phyloP scores from a whole-genome alignment of 1,140 invertebrate genomes.

The Drosophila littoralis region DNA sequence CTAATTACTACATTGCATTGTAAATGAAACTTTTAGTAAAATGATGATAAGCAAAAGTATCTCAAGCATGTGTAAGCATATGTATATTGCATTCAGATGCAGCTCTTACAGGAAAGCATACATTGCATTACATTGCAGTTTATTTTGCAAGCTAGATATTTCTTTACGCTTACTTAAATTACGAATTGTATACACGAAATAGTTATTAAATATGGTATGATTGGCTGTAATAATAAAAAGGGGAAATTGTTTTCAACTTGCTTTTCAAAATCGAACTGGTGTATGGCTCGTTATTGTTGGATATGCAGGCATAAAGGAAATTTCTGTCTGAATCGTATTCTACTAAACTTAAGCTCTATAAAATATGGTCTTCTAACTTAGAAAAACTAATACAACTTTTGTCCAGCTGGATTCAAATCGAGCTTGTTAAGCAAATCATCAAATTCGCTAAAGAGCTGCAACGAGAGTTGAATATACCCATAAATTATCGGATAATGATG shows the following conservation, averaged over 20 bases:
- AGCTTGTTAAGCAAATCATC: slow-evolving; percentile 78
- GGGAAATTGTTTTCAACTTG: slow-evolving; percentile 4
- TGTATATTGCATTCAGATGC: slow-evolving; percentile 20
- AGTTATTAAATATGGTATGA: slow-evolving; percentile 12
- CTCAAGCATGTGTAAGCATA: slow-evolving; percentile 48
- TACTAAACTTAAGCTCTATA: slow-evolving; percentile 32
- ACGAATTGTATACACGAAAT: neutral
- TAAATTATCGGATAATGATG: slow-evolving; percentile 17
- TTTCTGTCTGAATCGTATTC: slow-evolving; percentile 20
- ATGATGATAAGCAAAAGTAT: slow-evolving; percentile 46
- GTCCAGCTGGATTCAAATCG: slow-evolving; percentile 60
- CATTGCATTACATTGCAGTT: slow-evolving; percentile 42
- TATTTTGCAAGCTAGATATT: slow-evolving; percentile 72
- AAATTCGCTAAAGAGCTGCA: slow-evolving; percentile 79
- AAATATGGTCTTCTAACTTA: slow-evolving; percentile 34
- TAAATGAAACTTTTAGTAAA: slow-evolving; percentile 26
- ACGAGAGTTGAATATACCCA: slow-evolving; percentile 33
- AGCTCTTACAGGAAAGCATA: slow-evolving; percentile 50
- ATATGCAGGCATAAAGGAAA: neutral
- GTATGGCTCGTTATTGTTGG: neutral
- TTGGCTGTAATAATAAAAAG: neutral
- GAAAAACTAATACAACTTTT: slow-evolving; percentile 67
- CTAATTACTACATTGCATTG: slow-evolving; percentile 30
- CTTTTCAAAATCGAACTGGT: neutral
- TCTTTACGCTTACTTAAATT: slow-evolving; percentile 46